Percentiles rank a stretch among this genome's conserved stretches.
Conservation (phyloP, 2,113 vertebrate species). For the Sitta europaea region DNA sequence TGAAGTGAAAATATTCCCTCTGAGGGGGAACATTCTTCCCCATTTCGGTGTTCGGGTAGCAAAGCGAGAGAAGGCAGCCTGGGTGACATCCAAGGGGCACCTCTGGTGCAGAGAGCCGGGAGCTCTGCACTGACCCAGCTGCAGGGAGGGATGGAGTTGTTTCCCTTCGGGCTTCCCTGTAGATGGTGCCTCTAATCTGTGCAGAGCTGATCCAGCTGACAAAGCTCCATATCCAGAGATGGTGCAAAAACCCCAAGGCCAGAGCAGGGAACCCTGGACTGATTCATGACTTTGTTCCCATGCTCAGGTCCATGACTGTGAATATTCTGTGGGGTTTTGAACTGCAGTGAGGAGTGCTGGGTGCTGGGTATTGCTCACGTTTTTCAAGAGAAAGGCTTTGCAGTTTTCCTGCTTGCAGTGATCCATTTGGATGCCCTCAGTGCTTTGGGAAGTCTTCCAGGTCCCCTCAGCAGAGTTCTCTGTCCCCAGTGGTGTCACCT, state of each 20-base stretch:
- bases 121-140: neutral
- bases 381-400: neutral
- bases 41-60: neutral
- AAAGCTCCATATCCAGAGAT: neutral
- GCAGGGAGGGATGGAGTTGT: neutral
- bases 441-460: neutral
- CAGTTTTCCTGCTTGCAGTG: neutral
- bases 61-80: neutral
- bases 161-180: neutral
- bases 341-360: neutral
- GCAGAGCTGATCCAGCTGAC: neutral
- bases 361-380: fast-evolving
- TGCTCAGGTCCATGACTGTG: neutral
- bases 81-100: neutral
- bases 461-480: neutral
- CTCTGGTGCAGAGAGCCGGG: fast-evolving
- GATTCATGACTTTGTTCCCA: neutral
- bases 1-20: neutral
- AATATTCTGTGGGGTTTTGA: neutral
- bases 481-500: conserved; percentile 7
- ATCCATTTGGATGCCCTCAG: neutral
- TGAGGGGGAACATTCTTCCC: neutral
- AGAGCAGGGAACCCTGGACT: neutral
- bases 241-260: neutral
- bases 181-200: neutral